Percentiles rank a stretch among this genome's conserved stretches.
phyloP scores from a whole-genome alignment of 2,797 vertebrate species.

The Zalophus californianus region DNA sequence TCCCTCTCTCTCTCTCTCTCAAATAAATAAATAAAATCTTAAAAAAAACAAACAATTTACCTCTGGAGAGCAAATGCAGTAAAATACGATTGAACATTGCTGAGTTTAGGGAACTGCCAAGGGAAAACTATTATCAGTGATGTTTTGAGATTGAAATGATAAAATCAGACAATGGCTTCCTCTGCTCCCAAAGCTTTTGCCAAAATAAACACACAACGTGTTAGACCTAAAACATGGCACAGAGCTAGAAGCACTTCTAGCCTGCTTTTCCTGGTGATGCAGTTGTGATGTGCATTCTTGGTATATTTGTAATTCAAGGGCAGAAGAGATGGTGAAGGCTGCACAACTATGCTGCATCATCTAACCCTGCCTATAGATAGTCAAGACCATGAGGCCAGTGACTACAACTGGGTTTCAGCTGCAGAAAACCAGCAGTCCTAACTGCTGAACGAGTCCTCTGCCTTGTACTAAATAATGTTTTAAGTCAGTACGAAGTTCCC shows the following conservation, averaged over 20 bases:
- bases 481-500: slow-evolving; percentile 76
- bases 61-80: not conserved
- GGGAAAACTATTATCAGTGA: not conserved
- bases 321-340: slow-evolving; percentile 65
- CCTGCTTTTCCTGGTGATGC: slow-evolving; percentile 46
- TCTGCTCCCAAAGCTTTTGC: slow-evolving; percentile 9
- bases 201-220: not conserved
- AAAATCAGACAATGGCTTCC: not conserved
- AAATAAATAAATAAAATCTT: not conserved
- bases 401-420: slow-evolving; percentile 66
- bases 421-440: slow-evolving; percentile 67
- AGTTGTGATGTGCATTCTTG: slow-evolving; percentile 62
- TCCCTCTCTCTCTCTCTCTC: too few relatives aligned
- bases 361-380: slow-evolving; percentile 36
- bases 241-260: slow-evolving; percentile 56
- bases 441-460: slow-evolving; percentile 70
- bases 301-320: slow-evolving; percentile 69
- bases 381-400: slow-evolving; percentile 57
- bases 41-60: not conserved
- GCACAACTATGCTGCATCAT: slow-evolving; percentile 18
- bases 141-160: not conserved
- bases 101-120: not conserved
- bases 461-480: slow-evolving; percentile 68
- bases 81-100: not conserved
- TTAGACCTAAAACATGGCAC: not conserved